Base-by-base conservation (phyloP, 2,113 vertebrate genomes). In the Etia nguti region DNA sequence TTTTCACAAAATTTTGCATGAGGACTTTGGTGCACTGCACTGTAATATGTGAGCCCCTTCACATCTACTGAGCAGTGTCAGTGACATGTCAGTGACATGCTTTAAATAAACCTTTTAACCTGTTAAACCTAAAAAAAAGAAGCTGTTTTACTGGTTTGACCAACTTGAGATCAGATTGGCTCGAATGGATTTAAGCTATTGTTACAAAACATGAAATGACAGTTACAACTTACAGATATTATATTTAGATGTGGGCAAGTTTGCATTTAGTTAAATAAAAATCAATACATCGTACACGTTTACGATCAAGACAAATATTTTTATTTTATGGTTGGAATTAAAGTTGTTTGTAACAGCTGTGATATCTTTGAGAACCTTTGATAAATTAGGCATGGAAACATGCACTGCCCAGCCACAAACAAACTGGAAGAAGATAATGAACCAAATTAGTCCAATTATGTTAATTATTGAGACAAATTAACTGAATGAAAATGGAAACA, bases 391-490 rank as follows among this genome's bases (percentile, higher is more conserved):
- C 31, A 22, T 8, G 13, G 54, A 92, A 91, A 73, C 52, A 57
- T 22, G 68, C 0, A 1, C 36, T 43, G 10, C 22, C 26, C n/a
- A 29, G 77, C 84, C 56, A 22, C 57, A 87, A 87, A 88, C 83
- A 89, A 8, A n/a, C 26, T 84, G 73, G 80, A 80, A 59, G 60
- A 88, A 86, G 50, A 85, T 88, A 91, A 94, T 83, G 22, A 90
- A 79, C 48, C 50, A 86, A 89, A 94, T 92, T 59, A 91, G 86
- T 79, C 50, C 41, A 92, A 88, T 89, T 92, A 86, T 46, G 34
- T 56, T 84, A 81, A 91, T 92, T 90, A 93, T 86, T 85, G 68
- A 26, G 36, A 20, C 59, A 82, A 86, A 88, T 88, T 86, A 87
- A 83, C 77, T 6, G 6, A 81, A 82, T 86, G 52, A 73, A 91